Evolutionary conservation across 2,113 vertebrate genomes (phyloP).

Genomic region (Antechinus flavipes): DNA sequence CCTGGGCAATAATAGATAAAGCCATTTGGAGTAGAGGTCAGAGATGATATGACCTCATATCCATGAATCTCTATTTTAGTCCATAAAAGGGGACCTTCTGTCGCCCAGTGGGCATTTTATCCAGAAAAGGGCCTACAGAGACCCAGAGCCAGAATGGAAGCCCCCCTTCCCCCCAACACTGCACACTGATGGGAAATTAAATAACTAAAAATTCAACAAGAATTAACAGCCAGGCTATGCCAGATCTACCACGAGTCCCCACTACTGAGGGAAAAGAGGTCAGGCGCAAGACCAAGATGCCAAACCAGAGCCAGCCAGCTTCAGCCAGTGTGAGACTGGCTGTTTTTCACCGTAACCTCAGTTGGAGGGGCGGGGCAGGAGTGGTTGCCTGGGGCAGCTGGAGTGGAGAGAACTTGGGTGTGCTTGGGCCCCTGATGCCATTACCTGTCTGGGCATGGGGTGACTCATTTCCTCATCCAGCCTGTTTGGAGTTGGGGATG

Average conservation of each 20-base stretch:
- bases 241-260: not conserved
- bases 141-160: not conserved
- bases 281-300: not conserved
- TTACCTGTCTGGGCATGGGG: not conserved
- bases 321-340: not conserved
- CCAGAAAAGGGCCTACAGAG: not conserved
- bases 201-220: not conserved
- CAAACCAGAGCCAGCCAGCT: not conserved
- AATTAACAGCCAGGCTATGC: not conserved
- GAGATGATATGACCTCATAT: not conserved
- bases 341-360: not conserved
- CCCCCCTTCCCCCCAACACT: not conserved
- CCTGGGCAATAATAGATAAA: not conserved
- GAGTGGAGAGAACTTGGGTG: not conserved
- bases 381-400: not conserved
- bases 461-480: not conserved
- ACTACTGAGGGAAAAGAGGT: not conserved
- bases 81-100: not conserved
- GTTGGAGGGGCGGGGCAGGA: not conserved
- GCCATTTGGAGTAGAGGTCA: not conserved
- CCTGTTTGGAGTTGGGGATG: not conserved
- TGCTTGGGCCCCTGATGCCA: not conserved
- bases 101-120: not conserved
- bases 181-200: not conserved
- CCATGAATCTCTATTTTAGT: not conserved